Evolutionary conservation across 2,113 vertebrate species (phyloP), one percentile per base, ranked within the genome.

Genomic region (Charadrius vociferus): DNA sequence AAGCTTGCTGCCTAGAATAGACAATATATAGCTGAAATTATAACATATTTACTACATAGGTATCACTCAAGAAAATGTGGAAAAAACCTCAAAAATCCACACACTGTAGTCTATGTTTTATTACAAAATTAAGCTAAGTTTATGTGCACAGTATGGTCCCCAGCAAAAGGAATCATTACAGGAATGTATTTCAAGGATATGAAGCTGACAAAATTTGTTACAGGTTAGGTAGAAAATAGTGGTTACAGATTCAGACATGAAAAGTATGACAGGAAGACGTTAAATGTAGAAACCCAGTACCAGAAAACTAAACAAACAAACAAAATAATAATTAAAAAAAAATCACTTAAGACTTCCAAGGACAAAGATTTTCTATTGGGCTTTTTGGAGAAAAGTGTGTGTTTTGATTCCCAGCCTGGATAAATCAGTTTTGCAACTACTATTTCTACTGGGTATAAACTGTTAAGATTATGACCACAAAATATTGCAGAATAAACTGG

Each of bases 1-100:
- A 99, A 99, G 83, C 99, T 99, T 65, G 99, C 99, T 87, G 99
- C 99, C 99, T 99, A 91, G 66, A 96, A 98, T 80, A 96, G 72
- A 97, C 56, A 96, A 95, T 37, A 82, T 50, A 90, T 13, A 95
- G 84, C 20, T 94, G 66, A 63, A 75, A 85, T 98, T 91, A 80
- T 24, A 97, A 96, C 29, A 39, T 3, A 37, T 90, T 86, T 80
- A 88, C 53, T 77, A 72, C 22, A 87, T 91, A 43, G 11, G 14
- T 74, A 81, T 84, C 68, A 59, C 22, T 45, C 21, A 91, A 22
- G 52, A 55, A 91, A 52, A 55, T 49, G 55, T 16, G 12, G 49
- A 2, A 3, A 19, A 80, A 66, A 41, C 37, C 2, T 4, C 32
- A 3, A 11, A 19, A 73, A 82, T 4, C 52, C 18, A 39, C 30